These are phyloP conservation scores for Muscicapa adusta DNA, from an alignment of 2,113 vertebrate species.

Conservation along the genomic window DNA sequence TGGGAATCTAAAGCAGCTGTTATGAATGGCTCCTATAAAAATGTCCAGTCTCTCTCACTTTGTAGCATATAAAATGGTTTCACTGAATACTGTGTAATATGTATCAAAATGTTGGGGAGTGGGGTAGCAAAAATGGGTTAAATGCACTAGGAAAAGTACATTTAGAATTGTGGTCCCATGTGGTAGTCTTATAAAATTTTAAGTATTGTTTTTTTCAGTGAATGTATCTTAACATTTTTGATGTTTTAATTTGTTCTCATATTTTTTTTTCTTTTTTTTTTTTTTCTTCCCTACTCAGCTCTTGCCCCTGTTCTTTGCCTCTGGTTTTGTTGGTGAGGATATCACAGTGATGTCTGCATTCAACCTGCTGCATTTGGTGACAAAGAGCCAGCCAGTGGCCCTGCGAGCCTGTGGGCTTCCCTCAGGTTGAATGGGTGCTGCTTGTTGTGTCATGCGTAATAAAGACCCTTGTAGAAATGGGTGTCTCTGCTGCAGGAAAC, in stretches of 20 bases:
- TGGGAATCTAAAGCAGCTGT: neutral
- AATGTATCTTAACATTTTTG: conserved; percentile 63
- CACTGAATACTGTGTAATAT: neutral
- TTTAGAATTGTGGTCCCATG: neutral
- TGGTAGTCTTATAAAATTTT: conserved; percentile 6
- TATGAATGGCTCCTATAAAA: neutral
- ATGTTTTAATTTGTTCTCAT: conserved; percentile 75
- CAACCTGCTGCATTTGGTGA: conserved; percentile 99
- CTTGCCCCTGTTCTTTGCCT: conserved; percentile 79
- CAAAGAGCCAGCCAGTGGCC: conserved; percentile 95
- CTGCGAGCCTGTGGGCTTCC: conserved; percentile 96
- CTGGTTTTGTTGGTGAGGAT: conserved; percentile 82
- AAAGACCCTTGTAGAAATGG: conserved; percentile 71
- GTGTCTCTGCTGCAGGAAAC: conserved; percentile 81
- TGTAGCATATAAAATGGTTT: neutral
- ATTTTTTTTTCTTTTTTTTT: conserved; percentile 47
- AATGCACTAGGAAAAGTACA: neutral
- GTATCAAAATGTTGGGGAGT: neutral
- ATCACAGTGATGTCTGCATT: conserved; percentile 97
- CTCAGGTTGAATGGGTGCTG: conserved; percentile 93
- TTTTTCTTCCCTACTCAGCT: conserved; percentile 80
- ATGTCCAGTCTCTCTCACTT: neutral
- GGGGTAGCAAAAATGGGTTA: neutral
- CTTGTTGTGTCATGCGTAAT: conserved; percentile 77
- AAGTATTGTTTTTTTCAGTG: conserved; percentile 53